Evolutionary conservation across 2,113 vertebrate species (phyloP).

Genomic region (Manacus vitellinus): DNA sequence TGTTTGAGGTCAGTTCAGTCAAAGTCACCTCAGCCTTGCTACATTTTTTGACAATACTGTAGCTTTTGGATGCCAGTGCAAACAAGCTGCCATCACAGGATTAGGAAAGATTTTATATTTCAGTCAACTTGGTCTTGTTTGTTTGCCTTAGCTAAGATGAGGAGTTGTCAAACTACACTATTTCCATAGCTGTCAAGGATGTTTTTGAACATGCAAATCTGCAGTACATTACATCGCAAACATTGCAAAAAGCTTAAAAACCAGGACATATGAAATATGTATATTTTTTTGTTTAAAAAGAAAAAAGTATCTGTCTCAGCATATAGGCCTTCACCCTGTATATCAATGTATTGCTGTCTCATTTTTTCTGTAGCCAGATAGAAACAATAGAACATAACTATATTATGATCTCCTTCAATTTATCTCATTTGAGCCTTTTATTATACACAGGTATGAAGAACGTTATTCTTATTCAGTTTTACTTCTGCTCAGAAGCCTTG

Average conservation of each 20-base stretch:
- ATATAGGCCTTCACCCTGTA: slow-evolving; percentile 15
- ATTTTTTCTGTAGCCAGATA: slow-evolving; percentile 14
- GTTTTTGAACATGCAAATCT: slow-evolving; percentile 65
- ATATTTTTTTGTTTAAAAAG: slow-evolving; percentile 10
- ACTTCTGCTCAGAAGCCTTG: not conserved
- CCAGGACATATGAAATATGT: slow-evolving; percentile 54
- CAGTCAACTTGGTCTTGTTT: slow-evolving; percentile 62
- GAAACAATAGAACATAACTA: slow-evolving; percentile 2
- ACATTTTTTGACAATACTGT: slow-evolving; percentile 43
- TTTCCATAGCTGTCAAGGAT: slow-evolving; percentile 69
- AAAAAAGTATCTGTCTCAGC: not conserved
- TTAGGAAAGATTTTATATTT: slow-evolving; percentile 59
- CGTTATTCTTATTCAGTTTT: not conserved
- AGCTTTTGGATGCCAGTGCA: slow-evolving; percentile 39
- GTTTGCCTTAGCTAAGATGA: slow-evolving; percentile 59
- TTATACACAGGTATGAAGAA: not conserved
- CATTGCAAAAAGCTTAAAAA: slow-evolving; percentile 61
- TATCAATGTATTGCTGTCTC: not conserved
- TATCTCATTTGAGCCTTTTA: not conserved
- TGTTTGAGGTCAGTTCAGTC: slow-evolving; percentile 53
- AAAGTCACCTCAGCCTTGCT: slow-evolving; percentile 34
- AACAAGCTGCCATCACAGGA: slow-evolving; percentile 52
- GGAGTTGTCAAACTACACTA: slow-evolving; percentile 62
- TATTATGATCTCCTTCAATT: not conserved
- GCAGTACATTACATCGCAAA: slow-evolving; percentile 56